Base-by-base conservation (phyloP, 2,113 vertebrate species). In the Shinisaurus crocodilurus region DNA sequence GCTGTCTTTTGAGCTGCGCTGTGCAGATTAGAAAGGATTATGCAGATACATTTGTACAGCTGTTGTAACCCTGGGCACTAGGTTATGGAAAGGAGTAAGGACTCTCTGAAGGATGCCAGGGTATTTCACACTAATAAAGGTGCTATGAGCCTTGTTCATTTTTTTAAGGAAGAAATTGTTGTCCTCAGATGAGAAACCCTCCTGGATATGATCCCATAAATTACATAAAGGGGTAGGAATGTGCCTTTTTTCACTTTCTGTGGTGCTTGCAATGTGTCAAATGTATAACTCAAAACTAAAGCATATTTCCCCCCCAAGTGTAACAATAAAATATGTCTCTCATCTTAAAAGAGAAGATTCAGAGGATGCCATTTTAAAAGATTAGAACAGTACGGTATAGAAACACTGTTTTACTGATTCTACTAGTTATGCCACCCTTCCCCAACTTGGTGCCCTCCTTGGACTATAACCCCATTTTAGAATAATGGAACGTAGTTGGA, bases 361-460 rank as follows among this genome's bases (percentile, higher is more conserved):
- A 85, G 43, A 86, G 27, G 82, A 88, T 76, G 86, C 32, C 76
- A 54, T 83, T 69, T 83, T 45, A 82, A 84, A 86, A n/a, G 43
- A 89, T n/a, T 65, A 85, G 83, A 18, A 84, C 69, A 40, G 91
- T 93, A 91, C 27, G 63, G 20, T 65, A 54, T 54, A 29, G 80
- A 92, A 91, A 79, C 7, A 9, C 77, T 90, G 23, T 67, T 94
- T 93, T 77, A 84, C 77, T 91, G 92, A 92, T 91, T 89, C 91
- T 89, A 84, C 27, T 86, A 48, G 29, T 12, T 89, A 86, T 90
- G 85, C 82, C 60, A 63, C 3, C 60, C 5, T 18, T 63, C 20
- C 20, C 60, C 18, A 63, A 60, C 16, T 13, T 60, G 89, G 84
- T 48, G 27, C 4, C 16, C 16, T 60, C 60, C 18, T 63, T 18